Evolutionary conservation across 2,113 vertebrate genomes (phyloP), one percentile per base, ranked within the genome.

Genomic region (Bos indicus): DNA sequence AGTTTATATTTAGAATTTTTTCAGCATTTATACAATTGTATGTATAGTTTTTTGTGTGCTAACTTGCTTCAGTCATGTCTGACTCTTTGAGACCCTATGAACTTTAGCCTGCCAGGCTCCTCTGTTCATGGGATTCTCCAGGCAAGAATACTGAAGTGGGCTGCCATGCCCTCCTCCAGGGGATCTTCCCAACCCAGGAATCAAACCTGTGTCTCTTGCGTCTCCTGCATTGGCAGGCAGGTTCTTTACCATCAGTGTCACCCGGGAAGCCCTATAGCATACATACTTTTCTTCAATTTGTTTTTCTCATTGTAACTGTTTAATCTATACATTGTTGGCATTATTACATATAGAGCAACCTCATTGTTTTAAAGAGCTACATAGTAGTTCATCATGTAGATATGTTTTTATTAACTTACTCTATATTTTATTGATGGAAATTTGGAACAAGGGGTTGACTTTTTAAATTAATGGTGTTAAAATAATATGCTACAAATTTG

Each of bases 381-480:
- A 60, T 60, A 60, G 40, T 26, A 89, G 33, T 64, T 33, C 51
- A 56, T 85, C 33, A 93, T 56, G 48, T 59, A 81, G 52, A 56
- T 86, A 80, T 17, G 9, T 52, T 94, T 88, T 88, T 84, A 60
- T 67, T 90, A 28, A 92, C 57, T 89, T 87, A 40, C n/a, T 84
- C 17, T 96, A 1, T 92, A 87, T 92, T 21, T 40, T 96, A 17
- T 89, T 82, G 54, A 86, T 78, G 40, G 30, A 74, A 71, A 91
- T 93, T 93, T 91, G 81, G 46, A 93, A 51, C 43, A 30, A 78
- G 93, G 8, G 3, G 11, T 77, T 96, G n/a, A 23, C 28, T 92
- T 95, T 88, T 96, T 21, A 95, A 92, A 78, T 84, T 88, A 81
- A 81, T 88, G 59, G 25, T 87, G 10, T 92, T 92, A 56, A 59